Conservation (phyloP, 2,113 vertebrate genomes). For the Hydrochoerus hydrochaeris region DNA sequence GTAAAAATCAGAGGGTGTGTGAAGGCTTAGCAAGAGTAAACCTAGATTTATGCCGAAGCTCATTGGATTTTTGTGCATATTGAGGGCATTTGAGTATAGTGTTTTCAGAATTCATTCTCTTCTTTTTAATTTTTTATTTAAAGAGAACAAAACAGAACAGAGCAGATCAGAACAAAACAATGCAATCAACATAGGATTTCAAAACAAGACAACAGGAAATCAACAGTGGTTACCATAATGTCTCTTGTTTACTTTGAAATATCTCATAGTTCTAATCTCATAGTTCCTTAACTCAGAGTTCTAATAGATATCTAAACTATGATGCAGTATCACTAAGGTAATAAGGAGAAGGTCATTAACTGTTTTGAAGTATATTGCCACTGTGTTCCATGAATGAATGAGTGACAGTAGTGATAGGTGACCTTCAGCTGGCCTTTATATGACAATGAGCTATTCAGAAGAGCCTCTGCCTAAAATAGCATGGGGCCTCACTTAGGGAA, state of each 20-base stretch:
- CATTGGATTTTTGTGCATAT: not conserved
- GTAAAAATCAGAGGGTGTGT: not conserved
- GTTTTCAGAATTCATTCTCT: not conserved
- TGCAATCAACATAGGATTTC: too few relatives aligned
- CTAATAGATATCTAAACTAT: not conserved
- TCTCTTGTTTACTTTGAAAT: too few relatives aligned
- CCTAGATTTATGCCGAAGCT: not conserved
- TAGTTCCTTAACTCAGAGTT: too few relatives aligned
- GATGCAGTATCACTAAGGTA: not conserved
- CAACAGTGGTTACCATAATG: too few relatives aligned
- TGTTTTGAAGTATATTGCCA: not conserved
- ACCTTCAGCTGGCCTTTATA: not conserved
- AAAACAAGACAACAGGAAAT: too few relatives aligned
- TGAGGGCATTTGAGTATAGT: not conserved
- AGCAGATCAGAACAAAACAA: too few relatives aligned
- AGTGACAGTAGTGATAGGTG: not conserved
- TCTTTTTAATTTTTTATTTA: too few relatives aligned
- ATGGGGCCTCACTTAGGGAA: not conserved
- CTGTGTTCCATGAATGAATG: not conserved
- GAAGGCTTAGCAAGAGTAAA: not conserved
- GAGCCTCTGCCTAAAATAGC: not conserved
- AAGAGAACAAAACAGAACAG: too few relatives aligned
- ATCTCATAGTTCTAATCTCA: too few relatives aligned
- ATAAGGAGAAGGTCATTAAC: not conserved
- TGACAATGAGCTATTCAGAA: constrained; percentile 33